These are phyloP conservation scores for Hoplostethus atlanticus DNA, from an alignment of 2,797 vertebrate species.

Conservation along the genomic window DNA sequence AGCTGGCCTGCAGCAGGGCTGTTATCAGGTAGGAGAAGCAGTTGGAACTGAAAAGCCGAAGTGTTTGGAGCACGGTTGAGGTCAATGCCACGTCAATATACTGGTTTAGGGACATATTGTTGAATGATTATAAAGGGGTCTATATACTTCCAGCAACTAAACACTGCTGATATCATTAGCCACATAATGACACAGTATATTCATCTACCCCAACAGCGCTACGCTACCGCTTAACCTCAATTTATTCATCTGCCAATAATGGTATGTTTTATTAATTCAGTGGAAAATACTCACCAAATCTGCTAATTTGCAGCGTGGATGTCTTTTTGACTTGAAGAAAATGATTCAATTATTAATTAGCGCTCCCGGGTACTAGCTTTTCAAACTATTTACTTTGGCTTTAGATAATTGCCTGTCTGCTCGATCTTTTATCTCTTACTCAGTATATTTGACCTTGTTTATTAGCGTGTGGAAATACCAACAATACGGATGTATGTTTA, in stretches of 20 bases:
- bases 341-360: constrained; percentile 56
- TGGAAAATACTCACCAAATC: constrained; percentile 55
- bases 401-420: constrained; percentile 16
- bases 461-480: constrained; percentile 18
- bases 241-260: constrained; percentile 46
- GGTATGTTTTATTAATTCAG: constrained; percentile 58
- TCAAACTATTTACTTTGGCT: constrained; percentile 37
- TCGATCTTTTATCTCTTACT: constrained; percentile 19
- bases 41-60: neutral
- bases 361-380: constrained; percentile 33
- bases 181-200: constrained; percentile 1
- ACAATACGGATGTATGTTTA: constrained; percentile 12
- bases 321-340: constrained; percentile 51
- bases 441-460: constrained; percentile 9
- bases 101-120: constrained; percentile 1
- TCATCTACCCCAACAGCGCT: neutral
- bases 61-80: neutral
- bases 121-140: constrained; percentile 3
- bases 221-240: constrained; percentile 35
- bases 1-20: constrained; percentile 96
- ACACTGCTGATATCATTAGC: neutral
- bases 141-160: neutral
- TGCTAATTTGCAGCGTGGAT: constrained; percentile 50
- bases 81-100: neutral
- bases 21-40: constrained; percentile 91